Evolutionary conservation across 2,113 vertebrate genomes (phyloP).

Genomic region (Elaphurus davidianus): DNA sequence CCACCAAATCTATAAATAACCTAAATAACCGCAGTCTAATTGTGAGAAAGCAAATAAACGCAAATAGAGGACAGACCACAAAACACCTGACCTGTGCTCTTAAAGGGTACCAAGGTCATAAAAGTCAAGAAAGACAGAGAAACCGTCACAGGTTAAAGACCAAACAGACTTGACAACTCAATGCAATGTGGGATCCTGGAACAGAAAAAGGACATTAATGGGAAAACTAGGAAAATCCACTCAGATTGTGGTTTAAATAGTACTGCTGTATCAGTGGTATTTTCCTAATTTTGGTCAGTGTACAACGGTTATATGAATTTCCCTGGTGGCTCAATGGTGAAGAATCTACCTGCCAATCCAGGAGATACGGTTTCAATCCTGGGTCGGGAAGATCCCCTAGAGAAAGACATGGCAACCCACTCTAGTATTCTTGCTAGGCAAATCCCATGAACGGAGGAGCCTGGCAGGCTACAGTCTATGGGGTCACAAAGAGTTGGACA

Average conservation of each 20-base stretch:
- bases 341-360: not conserved
- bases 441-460: not conserved
- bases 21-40: not conserved
- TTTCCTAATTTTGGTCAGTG: not conserved
- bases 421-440: not conserved
- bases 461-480: not conserved
- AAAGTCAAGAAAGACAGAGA: not conserved
- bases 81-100: not conserved
- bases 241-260: not conserved
- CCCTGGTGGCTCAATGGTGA: not conserved
- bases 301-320: not conserved
- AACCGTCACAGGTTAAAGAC: not conserved
- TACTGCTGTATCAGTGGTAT: not conserved
- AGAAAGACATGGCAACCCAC: not conserved
- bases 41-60: not conserved
- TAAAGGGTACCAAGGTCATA: not conserved
- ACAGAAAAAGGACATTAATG: not conserved
- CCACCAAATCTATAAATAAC: not conserved
- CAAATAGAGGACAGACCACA: not conserved
- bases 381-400: not conserved
- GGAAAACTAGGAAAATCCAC: not conserved
- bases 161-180: not conserved
- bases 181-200: not conserved
- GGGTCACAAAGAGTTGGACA: not conserved
- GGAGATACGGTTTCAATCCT: not conserved